Evolutionary conservation across 2,888 invertebrate species (phyloP).

Genomic region (Pterobdella sp.): DNA sequence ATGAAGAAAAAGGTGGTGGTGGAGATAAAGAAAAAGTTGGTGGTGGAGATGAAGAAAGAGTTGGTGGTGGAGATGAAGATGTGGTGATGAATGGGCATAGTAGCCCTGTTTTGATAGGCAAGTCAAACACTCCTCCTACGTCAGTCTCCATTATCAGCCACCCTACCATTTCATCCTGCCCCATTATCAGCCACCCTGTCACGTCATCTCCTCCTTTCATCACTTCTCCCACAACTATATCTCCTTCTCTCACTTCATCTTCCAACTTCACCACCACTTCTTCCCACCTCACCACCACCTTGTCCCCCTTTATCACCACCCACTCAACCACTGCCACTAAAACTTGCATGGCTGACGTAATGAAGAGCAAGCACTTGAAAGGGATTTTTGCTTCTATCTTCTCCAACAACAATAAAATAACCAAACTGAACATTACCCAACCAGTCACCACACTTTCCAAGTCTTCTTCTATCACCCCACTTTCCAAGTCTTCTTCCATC

Average conservation of each 20-base stretch:
- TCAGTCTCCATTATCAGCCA: too few species aligned
- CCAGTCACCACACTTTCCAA: neutral
- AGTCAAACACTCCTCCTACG: too few species aligned
- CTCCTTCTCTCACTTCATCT: too few species aligned
- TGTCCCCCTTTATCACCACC: too few species aligned
- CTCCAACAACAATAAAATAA: neutral
- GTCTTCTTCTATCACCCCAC: neutral
- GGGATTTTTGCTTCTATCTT: neutral
- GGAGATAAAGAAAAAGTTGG: neutral
- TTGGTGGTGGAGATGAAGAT: neutral
- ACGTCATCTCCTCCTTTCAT: too few species aligned
- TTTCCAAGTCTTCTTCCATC: neutral
- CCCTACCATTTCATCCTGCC: too few species aligned
- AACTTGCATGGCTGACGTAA: too few species aligned
- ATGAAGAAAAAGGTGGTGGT: neutral
- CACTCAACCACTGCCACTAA: too few species aligned
- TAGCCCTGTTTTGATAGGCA: neutral
- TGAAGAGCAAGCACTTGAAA: conserved; percentile 3
- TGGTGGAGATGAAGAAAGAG: neutral
- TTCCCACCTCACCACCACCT: too few species aligned
- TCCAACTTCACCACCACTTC: too few species aligned
- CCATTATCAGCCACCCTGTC: too few species aligned
- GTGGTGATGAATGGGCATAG: neutral
- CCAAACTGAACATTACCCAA: neutral
- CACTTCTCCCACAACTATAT: too few species aligned